Evolutionary conservation across 2,797 vertebrate genomes (phyloP), one percentile per base, ranked within the genome.

Genomic region (Sternarchorhynchus goeldii): DNA sequence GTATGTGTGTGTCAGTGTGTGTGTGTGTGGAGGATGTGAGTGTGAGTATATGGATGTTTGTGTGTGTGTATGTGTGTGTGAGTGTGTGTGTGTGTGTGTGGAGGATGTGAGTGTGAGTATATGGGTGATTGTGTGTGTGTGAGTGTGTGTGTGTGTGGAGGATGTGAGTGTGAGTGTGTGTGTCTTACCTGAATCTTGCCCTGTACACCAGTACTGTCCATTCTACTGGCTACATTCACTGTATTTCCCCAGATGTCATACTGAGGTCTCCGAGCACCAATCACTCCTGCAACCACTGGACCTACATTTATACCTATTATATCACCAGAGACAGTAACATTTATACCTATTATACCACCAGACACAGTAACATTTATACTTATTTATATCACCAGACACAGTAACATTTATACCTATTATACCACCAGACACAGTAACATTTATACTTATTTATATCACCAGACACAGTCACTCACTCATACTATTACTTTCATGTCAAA

Each of bases 201-300:
- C 81, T 95, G 97, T 3, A 99, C 95, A 20, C 97, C 97, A 0
- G 97, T 99, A 78, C 96, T 99, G 86, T 99, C 97, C 97, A 99
- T 99, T 74, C 96, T 91, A 87, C 97, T 99, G 81, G 97, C 97
- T 74, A 99, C 97, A 0, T 99, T 99, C 73, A 99, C 97, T 0
- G 97, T 99, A 91, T 99, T 99, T 4, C 97, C 97, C 97, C 97
- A 99, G 85, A 99, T 99, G 86, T 99, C 97, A 3, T 99, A 99
- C 83, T 99, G 97, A 66, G 97, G 97, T 82, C 96, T 93, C 65
- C 97, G 92, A 72, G 97, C 97, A 66, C 97, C 97, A 0, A 99
- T 99, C 81, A 99, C 97, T 72, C 97, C 97, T 0, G 97, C 97
- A 77, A 99, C 97, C 83, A 99, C 97, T 0, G 97, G 97, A 0